Percentiles rank a stretch among this genome's conserved stretches.
These are phyloP conservation scores for Drosophila ananassae DNA, from an alignment of 1,140 invertebrate species.

Conservation along the genomic window DNA sequence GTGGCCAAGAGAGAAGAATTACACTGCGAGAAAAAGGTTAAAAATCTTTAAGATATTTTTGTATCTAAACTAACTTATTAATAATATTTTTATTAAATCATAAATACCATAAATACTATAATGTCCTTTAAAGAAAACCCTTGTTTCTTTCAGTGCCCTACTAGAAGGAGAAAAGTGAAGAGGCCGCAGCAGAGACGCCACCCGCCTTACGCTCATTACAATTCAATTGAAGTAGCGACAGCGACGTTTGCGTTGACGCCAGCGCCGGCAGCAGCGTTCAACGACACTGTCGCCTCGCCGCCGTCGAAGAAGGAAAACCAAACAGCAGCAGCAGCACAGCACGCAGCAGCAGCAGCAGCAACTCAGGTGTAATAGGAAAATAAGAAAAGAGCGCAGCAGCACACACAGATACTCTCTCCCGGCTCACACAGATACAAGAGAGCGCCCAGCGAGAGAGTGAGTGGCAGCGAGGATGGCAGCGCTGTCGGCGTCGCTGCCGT, in stretches of 20 bases:
- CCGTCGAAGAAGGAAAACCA: constrained; percentile 71
- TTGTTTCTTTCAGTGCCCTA: neutral
- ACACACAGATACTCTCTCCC: constrained; percentile 54
- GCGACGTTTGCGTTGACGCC: constrained; percentile 31
- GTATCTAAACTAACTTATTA: neutral
- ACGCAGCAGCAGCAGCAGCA: constrained; percentile 31
- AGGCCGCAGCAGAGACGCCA: constrained; percentile 21
- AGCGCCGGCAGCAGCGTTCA: constrained; percentile 51
- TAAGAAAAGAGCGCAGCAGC: constrained; percentile 64
- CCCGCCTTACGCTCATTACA: constrained; percentile 69
- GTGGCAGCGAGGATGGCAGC: constrained; percentile 22
- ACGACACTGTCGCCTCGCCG: constrained; percentile 48
- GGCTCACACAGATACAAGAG: constrained; percentile 61
- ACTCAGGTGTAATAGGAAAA: constrained; percentile 69
- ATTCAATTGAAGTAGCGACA: constrained; percentile 78
- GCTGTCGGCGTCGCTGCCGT: constrained; percentile 39
- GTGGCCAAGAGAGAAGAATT: constrained; percentile 24
- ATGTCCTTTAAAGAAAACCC: too few species aligned
- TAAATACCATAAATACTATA: too few species aligned
- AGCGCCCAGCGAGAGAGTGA: neutral
- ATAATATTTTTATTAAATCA: too few species aligned
- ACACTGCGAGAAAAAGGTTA: constrained; percentile 5
- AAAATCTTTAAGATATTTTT: neutral
- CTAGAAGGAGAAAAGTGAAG: constrained; percentile 25
- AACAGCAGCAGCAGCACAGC: constrained; percentile 50